A percentile compares a stretch with the other conserved stretches of the same genome.
Evolutionary conservation across 92 coral and sea anemone species (phyloP).

Genomic region (Phenganax marumi): DNA sequence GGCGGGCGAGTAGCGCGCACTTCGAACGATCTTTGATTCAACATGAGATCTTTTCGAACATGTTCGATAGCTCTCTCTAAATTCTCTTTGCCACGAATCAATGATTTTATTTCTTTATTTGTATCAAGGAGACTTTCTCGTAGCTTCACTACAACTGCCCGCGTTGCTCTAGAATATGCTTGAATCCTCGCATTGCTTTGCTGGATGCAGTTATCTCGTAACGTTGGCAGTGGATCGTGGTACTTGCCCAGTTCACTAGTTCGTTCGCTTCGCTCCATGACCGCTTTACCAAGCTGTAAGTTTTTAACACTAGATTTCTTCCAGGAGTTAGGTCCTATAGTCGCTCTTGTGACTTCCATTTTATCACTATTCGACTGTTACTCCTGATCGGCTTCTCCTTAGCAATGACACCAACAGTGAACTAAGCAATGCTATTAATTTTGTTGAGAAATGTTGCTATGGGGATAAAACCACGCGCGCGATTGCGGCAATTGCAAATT

Average conservation of each 20-base stretch:
- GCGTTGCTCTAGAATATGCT: conserved; percentile 92
- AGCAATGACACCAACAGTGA: conserved; percentile 1
- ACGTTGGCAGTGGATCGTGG: conserved; percentile 85
- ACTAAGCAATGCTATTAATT: neutral
- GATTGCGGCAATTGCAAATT: conserved; percentile 18
- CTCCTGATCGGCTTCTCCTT: neutral
- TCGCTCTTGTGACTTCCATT: conserved; percentile 67
- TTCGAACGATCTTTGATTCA: conserved; percentile 73
- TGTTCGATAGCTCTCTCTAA: conserved; percentile 87
- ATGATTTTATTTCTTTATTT: conserved; percentile 92
- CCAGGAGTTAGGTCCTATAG: conserved; percentile 96
- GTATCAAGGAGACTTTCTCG: conserved; percentile 90
- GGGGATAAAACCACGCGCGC: conserved; percentile 27
- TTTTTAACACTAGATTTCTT: conserved; percentile 91
- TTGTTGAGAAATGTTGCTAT: conserved; percentile 12
- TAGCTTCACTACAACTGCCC: conserved; percentile 91
- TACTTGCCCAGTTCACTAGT: conserved; percentile 94
- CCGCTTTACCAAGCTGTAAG: conserved; percentile 80
- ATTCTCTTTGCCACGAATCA: conserved; percentile 84
- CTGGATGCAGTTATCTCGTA: conserved; percentile 94
- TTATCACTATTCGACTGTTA: neutral
- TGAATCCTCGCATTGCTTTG: conserved; percentile 93
- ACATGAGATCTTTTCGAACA: conserved; percentile 84
- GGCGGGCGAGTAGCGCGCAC: conserved; percentile 76
- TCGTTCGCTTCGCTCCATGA: conserved; percentile 79